Base-by-base conservation (phyloP, 2,888 invertebrate species). In the Laothoe populi region DNA sequence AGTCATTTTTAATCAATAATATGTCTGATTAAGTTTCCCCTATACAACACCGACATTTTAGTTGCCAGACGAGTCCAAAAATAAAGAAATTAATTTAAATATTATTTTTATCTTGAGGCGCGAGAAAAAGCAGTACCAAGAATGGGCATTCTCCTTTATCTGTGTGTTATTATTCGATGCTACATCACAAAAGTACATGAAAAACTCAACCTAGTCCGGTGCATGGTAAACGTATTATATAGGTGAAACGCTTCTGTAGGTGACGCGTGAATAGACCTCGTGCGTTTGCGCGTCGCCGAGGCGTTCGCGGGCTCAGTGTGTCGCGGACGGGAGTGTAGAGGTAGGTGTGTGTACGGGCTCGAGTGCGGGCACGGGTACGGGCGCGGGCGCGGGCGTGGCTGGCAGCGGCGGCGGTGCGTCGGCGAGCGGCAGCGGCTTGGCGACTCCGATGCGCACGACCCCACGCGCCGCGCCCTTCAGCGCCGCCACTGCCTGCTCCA, bases 401-500 rank as follows among this genome's bases (percentile, higher is more conserved):
- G 88, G 89, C 16, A 86, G 84, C 40, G 89, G 88, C 26, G 89
- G 90, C 67, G 90, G 89, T 45, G 87, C 96, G 84, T 96, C 96
- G 11, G 96, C 95, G 72, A 96, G 95, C 67, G 97, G 97, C 77
- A 98, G 93, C 40, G 98, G 98, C 90, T 98, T 97, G 73, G 99
- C 99, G 61, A 99, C 99, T 48, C 99, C 99, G 78, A 99, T 98
- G 70, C 97, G 95, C 1, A 99, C 99, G 59, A 97, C 95, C 58
- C 99, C 99, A 78, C 97, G 97, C 0, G 98, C 96, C 2, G 99
- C 99, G 40, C 99, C 98, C 88, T 99, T 99, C 70, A 99, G 88
- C 1, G 99, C 99, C 79, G 98, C 98, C 58, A 99, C 99, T 2
- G 99, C 99, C 88, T 98, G 97, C 89, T 99, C 99, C 70, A 99